Evolutionary conservation across 2,797 vertebrate genomes (phyloP).

Genomic region (Parauchenoglanis punctatus): DNA sequence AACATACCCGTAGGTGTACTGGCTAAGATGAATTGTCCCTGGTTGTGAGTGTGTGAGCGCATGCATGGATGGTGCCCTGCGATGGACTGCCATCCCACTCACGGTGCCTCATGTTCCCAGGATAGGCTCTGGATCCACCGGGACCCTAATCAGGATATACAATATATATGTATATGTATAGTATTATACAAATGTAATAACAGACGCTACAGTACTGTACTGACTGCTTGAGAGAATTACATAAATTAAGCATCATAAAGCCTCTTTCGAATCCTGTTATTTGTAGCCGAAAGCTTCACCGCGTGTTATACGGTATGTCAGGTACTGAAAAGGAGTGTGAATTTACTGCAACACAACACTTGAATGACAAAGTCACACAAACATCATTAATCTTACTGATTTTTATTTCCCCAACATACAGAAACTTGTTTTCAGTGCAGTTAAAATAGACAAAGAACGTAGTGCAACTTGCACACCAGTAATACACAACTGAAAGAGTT

Average conservation of each 20-base stretch:
- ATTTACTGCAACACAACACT: not conserved
- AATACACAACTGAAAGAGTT: conserved; percentile 66
- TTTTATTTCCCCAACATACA: conserved; percentile 69
- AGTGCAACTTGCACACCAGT: conserved; percentile 57
- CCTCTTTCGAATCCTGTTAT: not conserved
- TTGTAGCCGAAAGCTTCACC: not conserved
- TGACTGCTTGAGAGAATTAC: not conserved
- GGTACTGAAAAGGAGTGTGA: not conserved
- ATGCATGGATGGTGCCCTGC: not conserved
- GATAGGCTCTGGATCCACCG: not conserved
- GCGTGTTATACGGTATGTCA: not conserved
- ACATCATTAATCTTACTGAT: conserved; percentile 38
- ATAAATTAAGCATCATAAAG: not conserved
- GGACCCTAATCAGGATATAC: not conserved
- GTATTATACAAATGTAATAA: not conserved
- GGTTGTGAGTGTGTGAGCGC: not conserved
- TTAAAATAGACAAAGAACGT: conserved; percentile 68
- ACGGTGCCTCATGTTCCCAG: not conserved
- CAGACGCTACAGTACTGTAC: conserved; percentile 14
- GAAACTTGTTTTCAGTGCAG: conserved; percentile 70
- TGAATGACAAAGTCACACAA: not conserved
- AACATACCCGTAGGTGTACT: not conserved
- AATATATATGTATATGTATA: too few species aligned
- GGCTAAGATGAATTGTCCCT: not conserved
- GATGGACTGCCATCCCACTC: not conserved